Percentiles rank a stretch among this genome's conserved stretches.
Conservation (phyloP, 2,888 invertebrate genomes). For the Priocnemis perturbator region DNA sequence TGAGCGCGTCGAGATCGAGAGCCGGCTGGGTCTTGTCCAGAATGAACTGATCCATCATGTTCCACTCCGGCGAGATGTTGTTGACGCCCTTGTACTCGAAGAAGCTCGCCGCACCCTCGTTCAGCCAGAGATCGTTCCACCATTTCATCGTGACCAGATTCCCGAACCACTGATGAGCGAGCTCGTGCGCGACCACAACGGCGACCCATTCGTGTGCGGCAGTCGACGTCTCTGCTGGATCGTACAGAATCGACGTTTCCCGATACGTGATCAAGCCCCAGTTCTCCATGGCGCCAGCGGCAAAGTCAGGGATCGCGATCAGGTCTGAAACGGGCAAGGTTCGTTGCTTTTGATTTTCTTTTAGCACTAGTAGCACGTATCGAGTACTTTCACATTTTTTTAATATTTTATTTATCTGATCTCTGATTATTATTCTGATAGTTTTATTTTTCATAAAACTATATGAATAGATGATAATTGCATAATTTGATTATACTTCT, state of each 20-base stretch:
- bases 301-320: conserved; percentile 84
- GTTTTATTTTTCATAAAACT: too few species aligned
- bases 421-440: too few species aligned
- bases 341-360: too few species aligned
- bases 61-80: conserved; percentile 80
- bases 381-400: too few species aligned
- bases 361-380: too few species aligned
- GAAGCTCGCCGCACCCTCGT: conserved; percentile 91
- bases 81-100: conserved; percentile 86
- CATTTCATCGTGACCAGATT: conserved; percentile 95
- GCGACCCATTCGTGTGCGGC: conserved; percentile 82
- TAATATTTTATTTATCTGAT: too few species aligned
- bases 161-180: conserved; percentile 93
- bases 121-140: conserved; percentile 95
- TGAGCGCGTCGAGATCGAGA: conserved; percentile 82
- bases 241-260: conserved; percentile 82
- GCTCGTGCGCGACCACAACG: conserved; percentile 81
- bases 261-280: conserved; percentile 89
- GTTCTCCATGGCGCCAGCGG: conserved; percentile 84
- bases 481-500: too few species aligned
- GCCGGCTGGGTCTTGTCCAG: conserved; percentile 83
- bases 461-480: too few species aligned
- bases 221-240: conserved; percentile 81
- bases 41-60: conserved; percentile 84
- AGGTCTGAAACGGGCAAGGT: conserved; percentile 77